Evolutionary conservation across 2,888 invertebrate species (phyloP), one percentile per base, ranked within the genome.

Genomic region (Lepas anatifera): DNA sequence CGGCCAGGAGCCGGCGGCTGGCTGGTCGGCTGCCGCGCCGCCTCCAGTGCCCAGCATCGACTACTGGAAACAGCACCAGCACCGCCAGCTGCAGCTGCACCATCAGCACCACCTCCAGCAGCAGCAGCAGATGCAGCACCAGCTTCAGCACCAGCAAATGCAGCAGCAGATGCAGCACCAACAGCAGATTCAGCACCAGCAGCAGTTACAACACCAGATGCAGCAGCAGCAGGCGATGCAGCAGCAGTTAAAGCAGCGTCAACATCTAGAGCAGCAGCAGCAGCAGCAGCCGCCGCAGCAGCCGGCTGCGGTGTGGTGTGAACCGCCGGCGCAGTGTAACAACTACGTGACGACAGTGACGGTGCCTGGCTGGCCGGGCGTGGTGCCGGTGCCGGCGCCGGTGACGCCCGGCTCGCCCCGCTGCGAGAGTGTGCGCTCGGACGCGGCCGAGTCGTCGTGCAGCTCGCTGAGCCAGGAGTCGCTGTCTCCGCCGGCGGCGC

Each of bases 391-490:
- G 32, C 27, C 32, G 4, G 32, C 58, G n/a, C n/a, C n/a, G n/a
- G n/a, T n/a, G n/a, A 25, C 37, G 63, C 35, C 37, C 25, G 39
- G 25, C 25, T 41, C 71, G 18, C 71, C 78, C 69, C 80, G 84
- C 69, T 84, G 85, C 77, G 85, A 85, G 77, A 85, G 85, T 70
- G 84, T 83, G 70, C 81, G 84, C 58, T 84, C 85, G 52, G 85
- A 85, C 76, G 81, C 85, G 70, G 84, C 84, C 58, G 85, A 85
- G 76, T 85, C 85, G 52, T 84, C 84, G 74, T 85, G 78, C 74
- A 75, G 74, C 69, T 70, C 70, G 80, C 77, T 81, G 75, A 81
- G 81, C 78, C 80, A 80, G 80, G 82, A 82, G 39, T 32, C 35
- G 18, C 66, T 41, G 66, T 41, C 66, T 25, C 66, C 66, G 37